Conservation (phyloP, 2,888 invertebrate genomes). For the Erynnis tages region DNA sequence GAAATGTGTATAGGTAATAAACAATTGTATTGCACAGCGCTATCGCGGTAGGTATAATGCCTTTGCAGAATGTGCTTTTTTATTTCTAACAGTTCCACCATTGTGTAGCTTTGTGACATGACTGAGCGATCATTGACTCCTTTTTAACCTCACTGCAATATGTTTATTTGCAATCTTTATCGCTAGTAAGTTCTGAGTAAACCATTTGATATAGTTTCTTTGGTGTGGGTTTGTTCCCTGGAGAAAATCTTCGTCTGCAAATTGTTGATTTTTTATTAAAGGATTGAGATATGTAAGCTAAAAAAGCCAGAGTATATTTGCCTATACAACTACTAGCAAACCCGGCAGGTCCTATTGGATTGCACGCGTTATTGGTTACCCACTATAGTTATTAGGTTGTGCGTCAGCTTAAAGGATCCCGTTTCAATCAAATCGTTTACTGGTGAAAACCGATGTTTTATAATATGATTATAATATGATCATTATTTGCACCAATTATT, state of each 20-base stretch:
- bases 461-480: no score
- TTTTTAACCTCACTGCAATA: slow-evolving; percentile 11
- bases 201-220: not conserved
- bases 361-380: no score
- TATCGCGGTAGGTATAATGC: slow-evolving; percentile 11
- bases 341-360: no score
- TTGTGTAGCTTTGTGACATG: slow-evolving; percentile 28
- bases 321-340: no score
- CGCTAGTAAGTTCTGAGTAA: not conserved
- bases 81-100: slow-evolving; percentile 24
- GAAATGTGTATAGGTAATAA: no score
- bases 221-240: not conserved
- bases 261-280: not conserved
- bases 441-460: no score
- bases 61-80: slow-evolving; percentile 5
- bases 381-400: no score
- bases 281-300: no score
- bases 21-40: not conserved
- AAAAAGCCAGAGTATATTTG: no score
- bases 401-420: no score
- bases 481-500: no score
- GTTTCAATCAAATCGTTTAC: no score
- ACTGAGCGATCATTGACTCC: slow-evolving; percentile 23
- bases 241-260: not conserved
- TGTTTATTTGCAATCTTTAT: slow-evolving; percentile 5